Base-by-base conservation (phyloP, 2,113 vertebrate species). In the Hepsetus odoe region DNA sequence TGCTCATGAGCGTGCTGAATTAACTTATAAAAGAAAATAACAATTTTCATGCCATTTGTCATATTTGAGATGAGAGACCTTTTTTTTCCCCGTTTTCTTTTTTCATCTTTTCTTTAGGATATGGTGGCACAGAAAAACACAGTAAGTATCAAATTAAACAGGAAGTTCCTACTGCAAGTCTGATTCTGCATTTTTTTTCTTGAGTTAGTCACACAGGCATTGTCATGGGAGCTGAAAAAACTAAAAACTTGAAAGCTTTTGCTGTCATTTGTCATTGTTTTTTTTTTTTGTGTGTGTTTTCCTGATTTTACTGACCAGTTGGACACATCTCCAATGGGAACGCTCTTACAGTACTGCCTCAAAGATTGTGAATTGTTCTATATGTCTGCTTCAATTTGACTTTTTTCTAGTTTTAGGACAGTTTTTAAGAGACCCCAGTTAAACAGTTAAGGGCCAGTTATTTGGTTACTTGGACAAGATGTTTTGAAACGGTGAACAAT, bases 71-170 rank as follows among this genome's bases (percentile, higher is more conserved):
- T 61, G 24, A 79, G 14, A 70, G 78, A 74, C n/a, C n/a, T n/a
- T n/a, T n/a, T n/a, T n/a, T n/a, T 58, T 1, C 18, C n/a, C n/a
- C n/a, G n/a, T n/a, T 65, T 80, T 71, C 5, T 56, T 83, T 74
- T 78, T 65, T 84, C 64, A 87, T 82, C 6, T 85, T 77, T 87
- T 76, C 87, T 85, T 10, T 89, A 98, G 97, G 95, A 97, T 84
- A 96, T 98, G 93, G 95, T 97, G 74, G 92, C 91, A 72, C 95
- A 96, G 84, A 98, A 97, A 89, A 98, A 98, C 89, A 96, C 91
- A 93, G 97, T 98, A 95, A 97, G 96, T 96, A 88, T 90, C 85
- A 85, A 82, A 85, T 83, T 68, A 13, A 11, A 40, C n/a, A 42
- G 18, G 22, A 22, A 11, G n/a, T 49, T 49, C n/a, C n/a, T n/a